Percentiles rank a stretch among this genome's conserved stretches.
These are phyloP conservation scores for Onthophagus taurus DNA, from an alignment of 1,140 invertebrate species.

Conservation along the genomic window DNA sequence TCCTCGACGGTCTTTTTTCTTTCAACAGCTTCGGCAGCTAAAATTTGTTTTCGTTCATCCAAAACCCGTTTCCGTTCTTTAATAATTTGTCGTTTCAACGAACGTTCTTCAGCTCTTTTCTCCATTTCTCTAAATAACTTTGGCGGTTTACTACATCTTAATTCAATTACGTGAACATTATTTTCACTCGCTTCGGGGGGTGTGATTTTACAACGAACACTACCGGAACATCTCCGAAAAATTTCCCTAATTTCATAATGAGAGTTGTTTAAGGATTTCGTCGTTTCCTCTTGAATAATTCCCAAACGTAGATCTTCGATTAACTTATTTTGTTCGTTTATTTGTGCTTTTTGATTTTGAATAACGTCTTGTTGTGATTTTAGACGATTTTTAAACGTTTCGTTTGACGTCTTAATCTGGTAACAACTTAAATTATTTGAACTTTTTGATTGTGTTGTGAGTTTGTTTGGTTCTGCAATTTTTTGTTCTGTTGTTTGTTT, in stretches of 20 bases:
- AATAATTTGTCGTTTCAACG: constrained; percentile 50
- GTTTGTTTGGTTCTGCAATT: constrained; percentile 2
- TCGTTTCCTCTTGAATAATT: constrained; percentile 48
- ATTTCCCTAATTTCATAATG: constrained; percentile 47
- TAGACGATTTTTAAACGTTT: constrained; percentile 36
- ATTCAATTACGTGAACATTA: constrained; percentile 30
- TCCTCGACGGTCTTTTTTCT: constrained; percentile 44
- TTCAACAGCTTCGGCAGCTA: constrained; percentile 42
- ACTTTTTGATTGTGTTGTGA: not conserved
- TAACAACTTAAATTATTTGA: not conserved
- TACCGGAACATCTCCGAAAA: constrained; percentile 45
- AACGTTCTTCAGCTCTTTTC: constrained; percentile 48
- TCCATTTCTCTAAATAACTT: constrained; percentile 56
- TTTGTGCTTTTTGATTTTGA: constrained; percentile 48
- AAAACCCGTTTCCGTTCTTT: constrained; percentile 47
- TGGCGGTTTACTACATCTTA: constrained; percentile 38
- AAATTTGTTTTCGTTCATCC: constrained; percentile 47
- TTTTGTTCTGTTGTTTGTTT: not conserved
- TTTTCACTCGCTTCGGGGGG: constrained; percentile 31
- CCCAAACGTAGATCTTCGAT: constrained; percentile 54
- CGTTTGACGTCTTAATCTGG: constrained; percentile 2
- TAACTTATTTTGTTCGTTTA: constrained; percentile 51
- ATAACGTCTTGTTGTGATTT: constrained; percentile 55
- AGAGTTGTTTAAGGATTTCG: constrained; percentile 44
- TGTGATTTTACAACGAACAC: constrained; percentile 30